Base-by-base conservation (phyloP, 2,797 vertebrate genomes). In the Jordanella pulchra region DNA sequence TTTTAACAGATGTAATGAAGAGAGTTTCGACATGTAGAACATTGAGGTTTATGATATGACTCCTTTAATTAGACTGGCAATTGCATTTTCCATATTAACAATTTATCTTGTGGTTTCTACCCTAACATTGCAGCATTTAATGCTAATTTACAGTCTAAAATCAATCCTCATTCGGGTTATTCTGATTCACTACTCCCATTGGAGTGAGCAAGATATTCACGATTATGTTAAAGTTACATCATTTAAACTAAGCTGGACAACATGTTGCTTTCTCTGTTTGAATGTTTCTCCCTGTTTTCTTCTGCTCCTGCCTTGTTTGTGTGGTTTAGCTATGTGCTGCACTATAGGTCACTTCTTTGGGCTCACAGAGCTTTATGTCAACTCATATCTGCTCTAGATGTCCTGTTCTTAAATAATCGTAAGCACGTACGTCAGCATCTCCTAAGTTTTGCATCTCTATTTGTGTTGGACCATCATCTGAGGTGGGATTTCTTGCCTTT, bases 331-430 rank as follows among this genome's bases (percentile, higher is more conserved):
- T 65, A 80, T 83, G 84, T 85, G 67, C 77, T 84, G 68, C 81
- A 75, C 35, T 50, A 83, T 76, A 85, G 86, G 84, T 86, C 85
- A 82, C 82, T 78, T 78, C 71, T 76, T 74, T 84, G 71, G 80
- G 65, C 69, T 80, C 77, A 82, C 82, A 85, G 75, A 82, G 76
- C 76, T 76, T 78, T 17, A 35, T 61, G 13, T 27, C 25, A 54
- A 69, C 69, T 63, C 63, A 77, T 81, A 84, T 74, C 79, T 77
- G 84, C 80, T 87, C 80, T 83, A 91, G 48, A 50, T 50, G 48
- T 50, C 6, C 18, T 23, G 21, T 23, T 50, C 21, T 21, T 23
- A 6, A 21, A 50, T 39, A 50, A 50, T 7, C 7, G 1, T 50
- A 50, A 23, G 23, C 84, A 88, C 81, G 63, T 79, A 45, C 83